phyloP scores from a whole-genome alignment of 2,797 vertebrate species.

The Ispidina picta region DNA sequence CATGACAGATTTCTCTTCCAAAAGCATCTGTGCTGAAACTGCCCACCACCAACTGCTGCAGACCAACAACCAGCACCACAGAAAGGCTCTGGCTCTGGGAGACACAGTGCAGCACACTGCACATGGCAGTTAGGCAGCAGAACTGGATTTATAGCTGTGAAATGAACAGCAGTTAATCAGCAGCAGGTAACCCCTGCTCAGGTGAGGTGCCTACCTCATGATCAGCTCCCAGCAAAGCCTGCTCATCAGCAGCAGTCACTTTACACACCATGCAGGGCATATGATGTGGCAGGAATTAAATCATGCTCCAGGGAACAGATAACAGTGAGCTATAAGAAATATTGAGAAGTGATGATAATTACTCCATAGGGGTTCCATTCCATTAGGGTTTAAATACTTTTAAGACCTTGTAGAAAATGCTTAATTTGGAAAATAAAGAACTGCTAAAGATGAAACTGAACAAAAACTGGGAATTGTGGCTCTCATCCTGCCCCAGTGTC shows the following conservation, averaged over 20 bases:
- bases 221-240: slow-evolving; percentile 35
- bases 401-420: slow-evolving; percentile 29
- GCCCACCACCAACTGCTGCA: not conserved
- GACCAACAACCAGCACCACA: not conserved
- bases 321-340: slow-evolving; percentile 58
- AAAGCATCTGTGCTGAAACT: slow-evolving; percentile 24
- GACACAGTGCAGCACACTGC: not conserved
- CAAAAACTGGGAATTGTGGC: not conserved
- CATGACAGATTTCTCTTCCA: slow-evolving; percentile 15
- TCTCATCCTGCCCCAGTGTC: not conserved
- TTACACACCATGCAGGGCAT: slow-evolving; percentile 60
- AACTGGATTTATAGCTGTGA: slow-evolving; percentile 29
- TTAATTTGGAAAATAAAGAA: not conserved
- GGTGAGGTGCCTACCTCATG: slow-evolving; percentile 52
- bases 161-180: slow-evolving; percentile 48
- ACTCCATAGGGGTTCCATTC: slow-evolving; percentile 25
- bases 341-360: slow-evolving; percentile 55
- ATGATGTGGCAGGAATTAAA: slow-evolving; percentile 62
- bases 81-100: slow-evolving; percentile 14
- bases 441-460: slow-evolving; percentile 40
- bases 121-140: slow-evolving; percentile 16
- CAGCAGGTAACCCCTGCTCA: slow-evolving; percentile 24
- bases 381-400: slow-evolving; percentile 40
- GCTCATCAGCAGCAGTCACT: slow-evolving; percentile 34
- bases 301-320: slow-evolving; percentile 53